These are phyloP conservation scores for Acrobasis repandana DNA, from an alignment of 2,888 invertebrate species.

Conservation along the genomic window DNA sequence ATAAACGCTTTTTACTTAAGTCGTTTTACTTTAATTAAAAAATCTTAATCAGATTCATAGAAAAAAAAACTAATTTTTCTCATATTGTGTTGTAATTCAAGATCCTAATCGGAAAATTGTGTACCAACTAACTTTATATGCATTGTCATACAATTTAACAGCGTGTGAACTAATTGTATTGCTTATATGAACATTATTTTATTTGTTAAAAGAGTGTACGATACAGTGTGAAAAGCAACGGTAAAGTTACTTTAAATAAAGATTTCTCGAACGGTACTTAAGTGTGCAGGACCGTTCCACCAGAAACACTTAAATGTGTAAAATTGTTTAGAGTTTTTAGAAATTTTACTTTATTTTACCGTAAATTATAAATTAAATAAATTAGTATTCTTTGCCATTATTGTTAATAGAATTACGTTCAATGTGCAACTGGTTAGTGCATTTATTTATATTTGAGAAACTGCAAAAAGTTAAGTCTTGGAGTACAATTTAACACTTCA, in stretches of 20 bases:
- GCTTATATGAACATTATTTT: constrained; percentile 31
- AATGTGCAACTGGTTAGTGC: too few species aligned
- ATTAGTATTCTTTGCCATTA: too few species aligned
- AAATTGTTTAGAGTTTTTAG: not conserved
- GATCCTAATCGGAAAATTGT: constrained; percentile 46
- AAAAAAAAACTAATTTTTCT: not conserved
- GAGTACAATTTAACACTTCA: too few species aligned
- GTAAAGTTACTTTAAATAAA: constrained; percentile 52
- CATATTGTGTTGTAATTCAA: not conserved
- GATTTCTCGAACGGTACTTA: constrained; percentile 57
- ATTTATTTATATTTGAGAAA: too few species aligned
- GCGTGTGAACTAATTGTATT: constrained; percentile 15
- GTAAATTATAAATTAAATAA: too few species aligned
- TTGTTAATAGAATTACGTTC: too few species aligned
- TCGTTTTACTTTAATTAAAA: too few species aligned
- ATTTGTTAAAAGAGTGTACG: constrained; percentile 43
- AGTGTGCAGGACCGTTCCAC: constrained; percentile 37
- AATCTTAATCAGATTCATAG: too few species aligned
- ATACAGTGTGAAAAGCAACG: constrained; percentile 55
- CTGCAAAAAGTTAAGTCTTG: too few species aligned
- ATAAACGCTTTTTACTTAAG: too few species aligned
- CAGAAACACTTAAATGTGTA: constrained; percentile 28
- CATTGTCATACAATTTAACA: constrained; percentile 12
- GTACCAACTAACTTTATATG: not conserved
- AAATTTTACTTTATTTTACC: not conserved